Conservation (phyloP, 2,797 vertebrate species). For the Eremophila alpestris region DNA sequence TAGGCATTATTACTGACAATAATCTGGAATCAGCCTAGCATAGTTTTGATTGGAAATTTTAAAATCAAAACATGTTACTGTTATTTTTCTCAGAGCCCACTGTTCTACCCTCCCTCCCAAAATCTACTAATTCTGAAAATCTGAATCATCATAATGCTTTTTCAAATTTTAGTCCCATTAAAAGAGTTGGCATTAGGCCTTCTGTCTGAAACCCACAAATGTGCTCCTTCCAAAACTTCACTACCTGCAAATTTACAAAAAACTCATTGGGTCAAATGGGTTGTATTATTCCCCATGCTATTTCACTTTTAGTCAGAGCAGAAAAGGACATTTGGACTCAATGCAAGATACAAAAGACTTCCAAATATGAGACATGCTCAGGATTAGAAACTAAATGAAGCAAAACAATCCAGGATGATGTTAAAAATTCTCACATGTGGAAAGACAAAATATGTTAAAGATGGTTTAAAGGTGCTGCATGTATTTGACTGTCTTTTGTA, state of each 20-base stretch:
- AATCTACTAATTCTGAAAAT: neutral
- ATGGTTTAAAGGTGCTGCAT: neutral
- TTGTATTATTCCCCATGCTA: neutral
- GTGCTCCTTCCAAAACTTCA: neutral
- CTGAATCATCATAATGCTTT: neutral
- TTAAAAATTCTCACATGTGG: neutral
- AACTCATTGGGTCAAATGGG: neutral
- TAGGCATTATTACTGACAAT: neutral
- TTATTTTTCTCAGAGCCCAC: neutral
- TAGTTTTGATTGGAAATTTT: neutral
- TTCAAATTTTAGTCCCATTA: neutral
- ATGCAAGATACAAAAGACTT: neutral
- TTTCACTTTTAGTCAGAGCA: neutral
- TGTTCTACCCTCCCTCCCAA: neutral
- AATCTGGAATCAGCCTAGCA: neutral
- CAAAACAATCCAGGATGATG: neutral
- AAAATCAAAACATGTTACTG: neutral
- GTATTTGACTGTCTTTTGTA: neutral
- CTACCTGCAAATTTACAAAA: neutral
- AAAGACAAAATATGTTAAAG: neutral
- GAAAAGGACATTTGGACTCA: neutral
- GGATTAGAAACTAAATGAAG: neutral
- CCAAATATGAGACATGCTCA: accelerated
- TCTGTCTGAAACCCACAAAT: neutral
- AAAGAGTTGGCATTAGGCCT: neutral